These are phyloP conservation scores for Sycophila texana DNA, from an alignment of 2,888 invertebrate species.

Conservation along the genomic window DNA sequence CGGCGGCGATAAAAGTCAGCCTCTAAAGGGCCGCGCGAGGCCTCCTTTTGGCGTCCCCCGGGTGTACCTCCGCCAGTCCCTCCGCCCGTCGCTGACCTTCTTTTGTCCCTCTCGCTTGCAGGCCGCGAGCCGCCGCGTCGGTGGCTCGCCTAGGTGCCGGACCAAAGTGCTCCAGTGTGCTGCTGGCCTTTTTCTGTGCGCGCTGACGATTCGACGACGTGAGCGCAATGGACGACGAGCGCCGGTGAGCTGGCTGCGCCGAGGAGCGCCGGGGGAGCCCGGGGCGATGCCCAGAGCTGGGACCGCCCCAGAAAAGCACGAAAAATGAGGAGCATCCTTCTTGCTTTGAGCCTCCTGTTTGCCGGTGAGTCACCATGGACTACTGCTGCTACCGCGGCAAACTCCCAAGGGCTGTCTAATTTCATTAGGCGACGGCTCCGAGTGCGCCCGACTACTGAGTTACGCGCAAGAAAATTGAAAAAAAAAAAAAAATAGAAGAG, in stretches of 20 bases:
- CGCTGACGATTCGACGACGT: no score
- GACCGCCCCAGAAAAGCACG: slow-evolving; percentile 61
- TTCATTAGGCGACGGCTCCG: slow-evolving; percentile 20
- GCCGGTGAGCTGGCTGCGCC: neutral
- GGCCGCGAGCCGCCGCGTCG: no score
- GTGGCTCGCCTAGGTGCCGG: no score
- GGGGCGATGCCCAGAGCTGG: slow-evolving; percentile 53
- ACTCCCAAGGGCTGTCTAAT: slow-evolving; percentile 13
- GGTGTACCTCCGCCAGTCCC: no score
- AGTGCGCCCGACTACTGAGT: neutral
- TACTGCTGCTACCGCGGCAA: neutral
- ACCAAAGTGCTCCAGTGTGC: no score
- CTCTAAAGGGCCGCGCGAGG: no score
- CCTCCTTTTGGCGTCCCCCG: no score
- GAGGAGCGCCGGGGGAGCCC: slow-evolving; percentile 2
- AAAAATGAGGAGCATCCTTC: slow-evolving; percentile 72
- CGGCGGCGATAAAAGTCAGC: no score
- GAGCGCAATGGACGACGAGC: no score
- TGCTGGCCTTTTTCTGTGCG: no score
- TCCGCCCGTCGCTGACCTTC: no score
- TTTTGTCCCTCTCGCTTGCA: no score
- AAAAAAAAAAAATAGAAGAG: neutral
- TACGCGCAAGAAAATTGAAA: neutral
- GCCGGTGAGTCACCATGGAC: slow-evolving; percentile 68
- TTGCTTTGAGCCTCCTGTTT: slow-evolving; percentile 71